Percentiles rank a stretch among this genome's conserved stretches.
Evolutionary conservation across 2,113 vertebrate genomes (phyloP).

Genomic region (cat (Felis catus)): DNA sequence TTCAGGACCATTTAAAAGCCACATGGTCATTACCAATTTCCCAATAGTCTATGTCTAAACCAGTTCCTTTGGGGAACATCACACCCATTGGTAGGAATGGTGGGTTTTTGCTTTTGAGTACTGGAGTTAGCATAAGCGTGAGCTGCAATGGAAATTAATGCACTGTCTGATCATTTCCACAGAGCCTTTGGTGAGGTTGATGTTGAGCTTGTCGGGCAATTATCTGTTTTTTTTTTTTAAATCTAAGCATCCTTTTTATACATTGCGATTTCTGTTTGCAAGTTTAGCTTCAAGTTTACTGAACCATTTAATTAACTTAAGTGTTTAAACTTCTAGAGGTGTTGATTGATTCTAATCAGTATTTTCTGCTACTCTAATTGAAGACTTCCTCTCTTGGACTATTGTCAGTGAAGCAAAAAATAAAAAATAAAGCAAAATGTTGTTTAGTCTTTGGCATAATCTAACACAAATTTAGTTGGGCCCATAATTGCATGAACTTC

Average conservation of each 20-base stretch:
- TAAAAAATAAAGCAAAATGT: constrained; percentile 62
- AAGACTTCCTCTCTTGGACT: constrained; percentile 71
- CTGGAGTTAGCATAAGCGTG: constrained; percentile 20
- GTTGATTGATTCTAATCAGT: constrained; percentile 80
- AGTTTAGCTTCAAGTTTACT: constrained; percentile 74
- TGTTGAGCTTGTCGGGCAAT: constrained; percentile 71
- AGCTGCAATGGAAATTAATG: constrained; percentile 68
- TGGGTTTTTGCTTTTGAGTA: constrained; percentile 48
- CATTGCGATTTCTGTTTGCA: constrained; percentile 70
- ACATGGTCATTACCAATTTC: not conserved
- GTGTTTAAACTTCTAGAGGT: constrained; percentile 78
- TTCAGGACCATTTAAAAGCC: not conserved
- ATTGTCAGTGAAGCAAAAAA: constrained; percentile 76
- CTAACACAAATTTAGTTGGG: constrained; percentile 62
- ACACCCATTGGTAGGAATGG: not conserved
- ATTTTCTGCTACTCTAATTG: constrained; percentile 75
- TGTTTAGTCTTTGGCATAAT: constrained; percentile 61
- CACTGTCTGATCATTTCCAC: constrained; percentile 61
- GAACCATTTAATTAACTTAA: constrained; percentile 82
- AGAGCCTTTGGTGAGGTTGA: constrained; percentile 62
- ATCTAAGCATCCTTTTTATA: constrained; percentile 76
- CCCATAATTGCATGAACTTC: constrained; percentile 57
- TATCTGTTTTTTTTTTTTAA: constrained; percentile 57
- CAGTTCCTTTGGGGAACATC: not conserved
- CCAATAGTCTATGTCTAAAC: not conserved